Percentiles rank a stretch among this genome's conserved stretches.
Conservation (phyloP, 2,797 vertebrate species). For the Melanotaenia pygmaea region DNA sequence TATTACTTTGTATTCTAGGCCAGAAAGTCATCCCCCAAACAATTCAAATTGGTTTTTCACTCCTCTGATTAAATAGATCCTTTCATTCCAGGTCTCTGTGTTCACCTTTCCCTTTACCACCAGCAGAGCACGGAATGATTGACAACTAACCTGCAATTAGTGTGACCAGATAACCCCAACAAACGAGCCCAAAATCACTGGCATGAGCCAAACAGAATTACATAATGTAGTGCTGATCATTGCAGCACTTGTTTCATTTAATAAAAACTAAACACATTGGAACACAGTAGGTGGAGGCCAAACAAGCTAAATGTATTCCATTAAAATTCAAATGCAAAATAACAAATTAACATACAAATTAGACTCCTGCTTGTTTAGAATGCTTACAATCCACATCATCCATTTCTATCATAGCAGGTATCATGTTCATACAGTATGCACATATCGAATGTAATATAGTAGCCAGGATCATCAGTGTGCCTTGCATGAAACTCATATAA, state of each 20-base stretch:
- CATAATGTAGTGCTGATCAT: neutral
- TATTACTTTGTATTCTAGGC: conserved; percentile 1
- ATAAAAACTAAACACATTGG: neutral
- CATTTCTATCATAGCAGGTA: neutral
- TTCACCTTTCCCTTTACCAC: conserved; percentile 46
- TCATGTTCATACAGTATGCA: neutral
- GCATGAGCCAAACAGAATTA: conserved; percentile 30
- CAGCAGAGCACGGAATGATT: conserved; percentile 60
- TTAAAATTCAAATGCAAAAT: neutral
- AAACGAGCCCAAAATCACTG: conserved; percentile 72
- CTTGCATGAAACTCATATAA: too few species aligned
- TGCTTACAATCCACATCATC: too few species aligned
- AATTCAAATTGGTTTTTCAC: conserved; percentile 30
- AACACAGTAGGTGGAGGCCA: neutral
- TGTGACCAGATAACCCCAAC: conserved; percentile 70
- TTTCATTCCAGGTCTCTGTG: conserved; percentile 46
- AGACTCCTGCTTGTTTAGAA: too few species aligned
- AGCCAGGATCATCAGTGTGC: too few species aligned
- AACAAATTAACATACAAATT: too few species aligned
- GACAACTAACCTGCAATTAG: conserved; percentile 75
- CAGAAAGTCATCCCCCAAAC: conserved; percentile 19
- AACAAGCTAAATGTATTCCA: neutral
- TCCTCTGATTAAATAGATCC: conserved; percentile 56
- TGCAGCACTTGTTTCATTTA: neutral
- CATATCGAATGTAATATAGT: neutral